phyloP scores from a whole-genome alignment of 2,888 invertebrate species.

The Leptopterna dolabrata region DNA sequence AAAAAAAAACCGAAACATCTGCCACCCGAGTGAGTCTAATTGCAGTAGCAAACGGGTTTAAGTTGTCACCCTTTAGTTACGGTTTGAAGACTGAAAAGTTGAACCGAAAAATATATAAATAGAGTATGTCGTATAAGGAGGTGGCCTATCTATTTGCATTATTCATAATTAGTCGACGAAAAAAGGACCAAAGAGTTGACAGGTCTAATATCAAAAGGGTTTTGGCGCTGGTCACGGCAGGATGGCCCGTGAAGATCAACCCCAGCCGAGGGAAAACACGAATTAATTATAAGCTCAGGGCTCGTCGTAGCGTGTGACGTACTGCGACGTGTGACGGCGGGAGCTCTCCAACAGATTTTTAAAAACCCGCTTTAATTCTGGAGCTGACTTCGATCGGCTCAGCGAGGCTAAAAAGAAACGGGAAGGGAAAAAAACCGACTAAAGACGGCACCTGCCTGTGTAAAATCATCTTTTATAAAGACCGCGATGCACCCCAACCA shows the following conservation, averaged over 20 bases:
- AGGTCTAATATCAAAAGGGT: constrained; percentile 34
- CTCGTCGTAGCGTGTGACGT: constrained; percentile 35
- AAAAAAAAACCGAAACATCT: neutral
- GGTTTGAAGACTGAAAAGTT: neutral
- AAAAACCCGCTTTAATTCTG: neutral
- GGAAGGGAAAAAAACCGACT: constrained; percentile 16
- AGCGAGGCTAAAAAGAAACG: neutral
- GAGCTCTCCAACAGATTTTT: constrained; percentile 12
- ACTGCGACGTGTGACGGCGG: constrained; percentile 37
- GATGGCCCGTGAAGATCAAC: neutral
- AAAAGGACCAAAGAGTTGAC: constrained; percentile 5
- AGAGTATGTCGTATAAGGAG: neutral
- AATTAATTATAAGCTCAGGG: constrained; percentile 46
- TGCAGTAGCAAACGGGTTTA: constrained; percentile 28
- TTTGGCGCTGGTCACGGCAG: constrained; percentile 16
- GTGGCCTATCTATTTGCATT: constrained; percentile 40
- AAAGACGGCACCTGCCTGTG: constrained; percentile 35
- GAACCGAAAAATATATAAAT: neutral
- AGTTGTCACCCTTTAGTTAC: constrained; percentile 23
- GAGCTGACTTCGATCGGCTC: constrained; percentile 11
- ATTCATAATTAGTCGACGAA: constrained; percentile 35
- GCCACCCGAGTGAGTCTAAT: constrained; percentile 27
- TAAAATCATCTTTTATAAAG: constrained; percentile 41
- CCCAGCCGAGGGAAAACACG: constrained; percentile 31
- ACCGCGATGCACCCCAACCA: neutral